Conservation (phyloP, 2,797 vertebrate species). For the Nothura maculosa region DNA sequence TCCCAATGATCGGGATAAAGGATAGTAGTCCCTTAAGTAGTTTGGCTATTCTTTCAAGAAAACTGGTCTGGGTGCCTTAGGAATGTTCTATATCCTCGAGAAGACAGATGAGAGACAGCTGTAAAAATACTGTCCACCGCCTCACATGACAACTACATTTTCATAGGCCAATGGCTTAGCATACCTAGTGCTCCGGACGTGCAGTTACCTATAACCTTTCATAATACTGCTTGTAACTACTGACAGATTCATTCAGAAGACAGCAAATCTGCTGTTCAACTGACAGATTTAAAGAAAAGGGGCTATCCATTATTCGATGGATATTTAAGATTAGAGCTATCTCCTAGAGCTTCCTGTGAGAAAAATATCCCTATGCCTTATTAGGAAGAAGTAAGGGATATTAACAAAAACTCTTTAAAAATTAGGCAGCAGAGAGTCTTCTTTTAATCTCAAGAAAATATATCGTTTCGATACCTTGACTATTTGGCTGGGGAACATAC, state of each 20-base stretch:
- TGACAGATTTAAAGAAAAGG: not conserved
- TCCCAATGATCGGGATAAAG: not conserved
- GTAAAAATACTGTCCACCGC: not conserved
- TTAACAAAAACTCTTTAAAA: not conserved
- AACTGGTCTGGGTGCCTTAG: not conserved
- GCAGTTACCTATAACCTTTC: not conserved
- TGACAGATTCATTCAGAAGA: not conserved
- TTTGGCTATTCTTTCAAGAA: not conserved
- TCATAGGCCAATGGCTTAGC: not conserved
- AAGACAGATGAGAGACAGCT: not conserved
- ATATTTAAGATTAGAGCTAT: not conserved
- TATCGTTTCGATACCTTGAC: not conserved
- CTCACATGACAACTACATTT: not conserved
- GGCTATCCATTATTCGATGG: not conserved
- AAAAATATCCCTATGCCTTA: not conserved
- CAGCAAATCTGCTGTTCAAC: not conserved
- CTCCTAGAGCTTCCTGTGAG: not conserved
- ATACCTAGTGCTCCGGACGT: not conserved
- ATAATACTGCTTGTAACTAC: not conserved
- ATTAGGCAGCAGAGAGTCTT: not conserved
- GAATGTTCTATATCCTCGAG: not conserved
- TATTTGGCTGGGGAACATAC: not conserved
- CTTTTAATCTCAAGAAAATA: not conserved
- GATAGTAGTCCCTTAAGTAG: conserved; percentile 27
- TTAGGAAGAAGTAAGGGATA: not conserved